Conservation (phyloP, 2,888 invertebrate genomes). For the Patella ulyssiponensis region DNA sequence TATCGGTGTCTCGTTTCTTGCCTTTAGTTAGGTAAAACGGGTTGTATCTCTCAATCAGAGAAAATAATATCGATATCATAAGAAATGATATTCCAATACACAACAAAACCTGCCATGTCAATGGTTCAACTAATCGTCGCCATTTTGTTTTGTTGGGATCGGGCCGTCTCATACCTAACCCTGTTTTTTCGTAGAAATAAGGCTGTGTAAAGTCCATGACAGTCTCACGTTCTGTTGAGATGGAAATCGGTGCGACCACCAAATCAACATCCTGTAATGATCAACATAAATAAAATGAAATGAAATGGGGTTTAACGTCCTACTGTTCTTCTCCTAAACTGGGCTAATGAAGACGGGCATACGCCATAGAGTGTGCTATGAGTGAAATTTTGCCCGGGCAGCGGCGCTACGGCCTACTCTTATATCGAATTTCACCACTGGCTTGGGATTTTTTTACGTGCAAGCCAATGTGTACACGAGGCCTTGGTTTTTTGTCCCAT, state of each 20-base stretch:
- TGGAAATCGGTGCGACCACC: constrained; percentile 85
- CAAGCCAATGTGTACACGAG: too few relatives aligned
- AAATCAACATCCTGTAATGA: constrained; percentile 84
- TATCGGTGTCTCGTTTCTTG: not conserved
- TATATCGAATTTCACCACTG: too few relatives aligned
- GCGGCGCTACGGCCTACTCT: too few relatives aligned
- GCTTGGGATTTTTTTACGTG: too few relatives aligned
- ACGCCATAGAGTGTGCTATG: too few relatives aligned
- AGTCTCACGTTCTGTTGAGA: constrained; percentile 91
- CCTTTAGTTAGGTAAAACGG: constrained; percentile 39
- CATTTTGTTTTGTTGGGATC: constrained; percentile 47
- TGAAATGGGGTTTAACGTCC: not conserved
- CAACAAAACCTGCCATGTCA: constrained; percentile 52
- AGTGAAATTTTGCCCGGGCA: too few relatives aligned
- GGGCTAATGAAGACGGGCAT: too few relatives aligned
- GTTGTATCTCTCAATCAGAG: constrained; percentile 49
- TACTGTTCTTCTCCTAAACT: too few relatives aligned
- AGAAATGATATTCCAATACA: constrained; percentile 45
- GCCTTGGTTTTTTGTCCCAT: too few relatives aligned
- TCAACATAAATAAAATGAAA: constrained; percentile 13
- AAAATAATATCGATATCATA: constrained; percentile 42
- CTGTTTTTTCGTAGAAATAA: constrained; percentile 70
- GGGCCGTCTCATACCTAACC: constrained; percentile 49
- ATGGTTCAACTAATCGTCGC: constrained; percentile 51
- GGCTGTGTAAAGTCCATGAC: constrained; percentile 92